phyloP scores from a whole-genome alignment of 2,113 vertebrate genomes.

The Pteronura brasiliensis region DNA sequence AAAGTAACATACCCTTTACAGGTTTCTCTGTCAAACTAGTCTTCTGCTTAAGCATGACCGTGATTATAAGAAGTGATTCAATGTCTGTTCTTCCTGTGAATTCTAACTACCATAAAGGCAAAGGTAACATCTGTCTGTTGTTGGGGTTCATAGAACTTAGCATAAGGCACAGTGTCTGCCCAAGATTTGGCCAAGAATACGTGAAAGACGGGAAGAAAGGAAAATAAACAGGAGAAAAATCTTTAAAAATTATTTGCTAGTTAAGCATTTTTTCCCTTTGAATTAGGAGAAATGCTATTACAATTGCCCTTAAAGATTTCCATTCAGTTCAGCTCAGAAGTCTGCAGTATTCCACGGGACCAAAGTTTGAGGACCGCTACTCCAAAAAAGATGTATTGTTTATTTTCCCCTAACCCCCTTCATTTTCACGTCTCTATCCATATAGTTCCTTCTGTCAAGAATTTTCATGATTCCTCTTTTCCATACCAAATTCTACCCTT shows the following conservation, averaged over 20 bases:
- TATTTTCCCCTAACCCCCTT: rapidly evolving
- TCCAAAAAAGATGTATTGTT: too few relatives aligned
- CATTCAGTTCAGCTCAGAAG: background rate
- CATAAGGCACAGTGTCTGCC: background rate
- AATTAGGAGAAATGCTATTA: background rate
- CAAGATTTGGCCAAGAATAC: background rate
- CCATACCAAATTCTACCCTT: background rate
- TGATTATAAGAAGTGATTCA: background rate
- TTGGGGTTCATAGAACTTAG: too few relatives aligned
- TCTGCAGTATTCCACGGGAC: background rate
- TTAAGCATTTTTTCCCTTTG: background rate
- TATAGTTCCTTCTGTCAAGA: background rate
- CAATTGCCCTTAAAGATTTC: background rate
- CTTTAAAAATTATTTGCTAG: background rate
- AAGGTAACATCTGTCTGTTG: background rate
- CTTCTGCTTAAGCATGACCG: background rate
- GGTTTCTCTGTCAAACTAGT: too few relatives aligned
- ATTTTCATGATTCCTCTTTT: background rate
- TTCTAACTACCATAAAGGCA: background rate
- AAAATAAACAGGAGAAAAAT: background rate
- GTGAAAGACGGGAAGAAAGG: background rate
- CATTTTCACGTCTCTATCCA: background rate
- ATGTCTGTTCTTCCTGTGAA: background rate
- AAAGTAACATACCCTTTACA: background rate
- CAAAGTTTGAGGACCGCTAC: background rate